phyloP scores from a whole-genome alignment of 1,140 invertebrate genomes.

The Phymastichus coffea region DNA sequence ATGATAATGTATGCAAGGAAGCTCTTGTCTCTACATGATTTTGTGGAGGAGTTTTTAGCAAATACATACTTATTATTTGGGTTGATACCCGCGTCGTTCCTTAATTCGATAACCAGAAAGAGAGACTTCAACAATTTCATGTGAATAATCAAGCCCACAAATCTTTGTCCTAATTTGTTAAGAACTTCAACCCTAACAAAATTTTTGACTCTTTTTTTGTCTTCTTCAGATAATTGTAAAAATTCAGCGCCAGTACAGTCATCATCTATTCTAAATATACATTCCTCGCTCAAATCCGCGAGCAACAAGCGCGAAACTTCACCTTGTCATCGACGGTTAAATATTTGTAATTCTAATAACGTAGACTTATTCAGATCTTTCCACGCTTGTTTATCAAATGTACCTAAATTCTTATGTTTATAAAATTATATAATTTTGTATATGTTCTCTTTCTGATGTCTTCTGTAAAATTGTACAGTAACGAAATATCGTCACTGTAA shows the following conservation, averaged over 20 bases:
- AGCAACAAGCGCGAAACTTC: not conserved
- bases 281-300: not conserved
- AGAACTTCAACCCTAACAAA: not conserved
- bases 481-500: not conserved
- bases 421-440: too few relatives aligned
- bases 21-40: not conserved
- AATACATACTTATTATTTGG: not conserved
- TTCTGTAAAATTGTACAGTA: not conserved
- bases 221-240: not conserved
- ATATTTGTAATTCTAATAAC: not conserved
- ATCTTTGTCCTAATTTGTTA: not conserved
- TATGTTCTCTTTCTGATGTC: not conserved
- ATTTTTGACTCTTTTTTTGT: not conserved
- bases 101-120: not conserved
- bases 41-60: not conserved
- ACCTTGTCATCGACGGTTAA: not conserved
- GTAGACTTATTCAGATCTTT: not conserved
- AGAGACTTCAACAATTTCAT: not conserved
- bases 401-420: too few relatives aligned
- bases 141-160: not conserved
- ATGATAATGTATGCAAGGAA: not conserved
- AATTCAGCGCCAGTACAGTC: not conserved
- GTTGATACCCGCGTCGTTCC: not conserved
- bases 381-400: not conserved
- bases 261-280: not conserved